These are phyloP conservation scores for Tauraco erythrolophus DNA, from an alignment of 2,113 vertebrate species.

Conservation along the genomic window DNA sequence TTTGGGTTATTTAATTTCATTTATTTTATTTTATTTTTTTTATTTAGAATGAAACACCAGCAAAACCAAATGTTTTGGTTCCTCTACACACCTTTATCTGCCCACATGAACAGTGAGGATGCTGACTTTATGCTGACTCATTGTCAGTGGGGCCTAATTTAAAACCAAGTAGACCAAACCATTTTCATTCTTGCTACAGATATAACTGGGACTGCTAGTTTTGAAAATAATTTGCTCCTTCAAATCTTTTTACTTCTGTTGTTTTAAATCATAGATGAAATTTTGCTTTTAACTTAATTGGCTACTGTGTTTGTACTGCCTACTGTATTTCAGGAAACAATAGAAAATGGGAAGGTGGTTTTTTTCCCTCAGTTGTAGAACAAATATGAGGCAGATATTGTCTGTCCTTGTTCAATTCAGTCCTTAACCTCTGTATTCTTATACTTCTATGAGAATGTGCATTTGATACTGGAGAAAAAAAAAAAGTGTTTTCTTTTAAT, in stretches of 20 bases:
- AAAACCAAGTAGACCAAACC: neutral
- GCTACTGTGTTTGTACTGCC: neutral
- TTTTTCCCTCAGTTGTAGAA: neutral
- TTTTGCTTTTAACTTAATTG: neutral
- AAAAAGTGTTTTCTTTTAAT: neutral
- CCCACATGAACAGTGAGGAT: accelerated
- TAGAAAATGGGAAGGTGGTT: neutral
- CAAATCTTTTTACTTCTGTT: neutral
- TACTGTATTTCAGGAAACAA: neutral
- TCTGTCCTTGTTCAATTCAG: neutral
- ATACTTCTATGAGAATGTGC: neutral
- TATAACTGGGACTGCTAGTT: neutral
- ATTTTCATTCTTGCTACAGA: neutral
- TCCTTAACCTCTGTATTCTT: neutral
- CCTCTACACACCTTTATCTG: neutral
- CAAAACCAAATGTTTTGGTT: neutral
- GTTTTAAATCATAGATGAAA: neutral
- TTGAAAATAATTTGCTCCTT: neutral
- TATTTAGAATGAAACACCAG: neutral
- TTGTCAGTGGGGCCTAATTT: neutral
- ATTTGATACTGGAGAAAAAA: neutral
- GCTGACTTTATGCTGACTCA: neutral
- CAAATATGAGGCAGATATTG: neutral
- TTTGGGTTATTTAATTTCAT: neutral
- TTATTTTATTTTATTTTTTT: neutral